Base-by-base conservation (phyloP, 2,888 invertebrate species). In the Tipula helvola region DNA sequence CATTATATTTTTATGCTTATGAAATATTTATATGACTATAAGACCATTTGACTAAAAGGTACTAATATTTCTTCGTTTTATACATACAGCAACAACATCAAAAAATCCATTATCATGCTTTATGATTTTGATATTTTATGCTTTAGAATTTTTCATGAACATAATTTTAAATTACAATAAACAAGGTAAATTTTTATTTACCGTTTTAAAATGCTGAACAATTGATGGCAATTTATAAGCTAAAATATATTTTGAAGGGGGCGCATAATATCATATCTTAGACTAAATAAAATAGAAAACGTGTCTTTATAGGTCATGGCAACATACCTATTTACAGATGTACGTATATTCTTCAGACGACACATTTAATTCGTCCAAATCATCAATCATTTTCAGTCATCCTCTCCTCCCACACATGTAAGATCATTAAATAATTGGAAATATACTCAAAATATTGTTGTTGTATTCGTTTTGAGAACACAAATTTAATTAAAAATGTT, bases 1-100 rank as follows among this genome's bases (percentile, higher is more conserved):
- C 71, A 71, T 71, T 71, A 71, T 71, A 71, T 71, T 71, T 71
- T 71, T 71, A 71, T 71, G 71, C 71, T 71, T 71, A 71, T 71
- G 71, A 71, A 71, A 71, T 71, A 71, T 71, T 71, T 71, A 71
- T 71, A 71, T 71, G 71, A 71, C 71, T 71, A 71, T 71, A 71
- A 71, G 71, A 71, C 71, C 71, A 71, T 71, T 71, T 71, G 71
- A 71, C 71, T 71, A 71, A 71, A 71, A 71, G 71, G 71, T 71
- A 71, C 71, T 71, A 71, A 71, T 71, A 71, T 71, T 71, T 71
- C 71, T 71, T 71, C 10, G 71, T 10, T 71, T 10, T 10, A 71
- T 16, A 44, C 52, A 5, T 7, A 10, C 8, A 3, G 8, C 12
- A 3, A 52, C 16, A 52, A 52, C 52, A 52, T 16, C 7, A 71